Evolutionary conservation across 2,888 invertebrate genomes (phyloP).

Genomic region (Drosophila diplacantha): DNA sequence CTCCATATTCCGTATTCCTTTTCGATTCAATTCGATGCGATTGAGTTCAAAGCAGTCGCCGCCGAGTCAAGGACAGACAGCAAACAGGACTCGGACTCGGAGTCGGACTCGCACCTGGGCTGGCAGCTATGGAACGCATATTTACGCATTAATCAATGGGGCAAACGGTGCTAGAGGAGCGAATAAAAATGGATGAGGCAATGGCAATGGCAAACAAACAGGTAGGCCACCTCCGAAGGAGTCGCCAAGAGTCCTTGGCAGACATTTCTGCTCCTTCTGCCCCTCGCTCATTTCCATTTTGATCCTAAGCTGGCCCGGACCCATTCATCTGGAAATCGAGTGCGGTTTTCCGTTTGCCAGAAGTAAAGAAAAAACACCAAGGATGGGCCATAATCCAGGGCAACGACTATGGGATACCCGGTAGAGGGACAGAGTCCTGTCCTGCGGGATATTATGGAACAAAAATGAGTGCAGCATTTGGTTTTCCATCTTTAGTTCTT

Average conservation of each 20-base stretch:
- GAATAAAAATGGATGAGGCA: constrained; percentile 8
- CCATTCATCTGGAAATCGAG: constrained; percentile 66
- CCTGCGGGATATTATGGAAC: not conserved
- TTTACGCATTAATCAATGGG: constrained; percentile 71
- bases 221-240: constrained; percentile 40
- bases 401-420: not conserved
- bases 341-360: constrained; percentile 56
- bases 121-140: constrained; percentile 57
- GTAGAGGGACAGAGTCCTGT: not conserved
- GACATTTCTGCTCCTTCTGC: constrained; percentile 5
- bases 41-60: constrained; percentile 36
- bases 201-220: constrained; percentile 35
- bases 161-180: constrained; percentile 48
- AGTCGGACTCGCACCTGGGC: not conserved
- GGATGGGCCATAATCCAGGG: not conserved
- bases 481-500: not conserved
- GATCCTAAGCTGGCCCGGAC: constrained; percentile 41
- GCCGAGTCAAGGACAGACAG: constrained; percentile 47
- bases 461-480: not conserved
- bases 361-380: constrained; percentile 53
- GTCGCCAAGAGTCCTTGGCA: constrained; percentile 7
- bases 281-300: constrained; percentile 25
- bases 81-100: constrained; percentile 46
- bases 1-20: not conserved
- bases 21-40: constrained; percentile 7